Percentiles rank a stretch among this genome's conserved stretches.
Conservation (phyloP, 1,140 invertebrate species). For the Caerostris extrusa region DNA sequence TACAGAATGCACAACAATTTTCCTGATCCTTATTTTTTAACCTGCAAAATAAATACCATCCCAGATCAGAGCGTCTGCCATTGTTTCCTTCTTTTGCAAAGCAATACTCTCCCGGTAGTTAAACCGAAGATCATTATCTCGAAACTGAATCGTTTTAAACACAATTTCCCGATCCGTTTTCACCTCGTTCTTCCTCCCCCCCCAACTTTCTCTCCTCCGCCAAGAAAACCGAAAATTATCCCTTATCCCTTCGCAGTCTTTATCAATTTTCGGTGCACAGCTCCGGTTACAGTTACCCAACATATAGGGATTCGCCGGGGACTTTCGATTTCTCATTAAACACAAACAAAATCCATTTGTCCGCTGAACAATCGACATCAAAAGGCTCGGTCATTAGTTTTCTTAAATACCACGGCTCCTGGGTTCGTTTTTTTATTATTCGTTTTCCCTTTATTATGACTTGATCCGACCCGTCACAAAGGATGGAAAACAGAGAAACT, state of each 20-base stretch:
- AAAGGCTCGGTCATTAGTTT: neutral
- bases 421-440: neutral
- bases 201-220: too few species aligned
- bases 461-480: neutral
- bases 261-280: neutral
- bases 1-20: too few species aligned
- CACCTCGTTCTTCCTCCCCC: neutral
- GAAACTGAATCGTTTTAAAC: neutral
- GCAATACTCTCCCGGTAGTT: neutral
- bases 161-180: neutral
- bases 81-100: neutral
- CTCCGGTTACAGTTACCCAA: neutral
- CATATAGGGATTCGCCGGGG: neutral
- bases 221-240: neutral
- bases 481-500: neutral
- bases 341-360: constrained; percentile 7
- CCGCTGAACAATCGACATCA: neutral
- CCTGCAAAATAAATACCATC: neutral
- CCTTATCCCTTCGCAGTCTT: neutral
- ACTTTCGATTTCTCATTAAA: constrained; percentile 16
- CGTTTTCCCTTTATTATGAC: neutral
- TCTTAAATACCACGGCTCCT: neutral
- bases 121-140: constrained; percentile 9
- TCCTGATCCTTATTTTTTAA: neutral
- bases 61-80: neutral